A percentile compares a stretch with the other conserved stretches of the same genome.
phyloP scores from a whole-genome alignment of 2,113 vertebrate genomes.

The Trematomus loennbergii region DNA sequence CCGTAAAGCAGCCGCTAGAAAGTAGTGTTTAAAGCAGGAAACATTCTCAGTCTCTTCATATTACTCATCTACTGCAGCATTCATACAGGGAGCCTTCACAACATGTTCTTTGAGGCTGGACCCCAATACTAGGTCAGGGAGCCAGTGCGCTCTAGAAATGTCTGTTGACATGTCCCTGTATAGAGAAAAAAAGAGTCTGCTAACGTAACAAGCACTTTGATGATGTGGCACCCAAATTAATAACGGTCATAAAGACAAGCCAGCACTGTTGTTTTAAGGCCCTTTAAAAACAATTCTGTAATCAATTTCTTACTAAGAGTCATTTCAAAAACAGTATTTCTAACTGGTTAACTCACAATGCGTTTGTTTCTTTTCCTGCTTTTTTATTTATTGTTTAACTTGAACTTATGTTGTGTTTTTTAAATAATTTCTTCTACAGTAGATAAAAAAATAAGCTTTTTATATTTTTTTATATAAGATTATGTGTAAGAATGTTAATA shows the following conservation, averaged over 20 bases:
- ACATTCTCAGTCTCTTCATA: conserved; percentile 2
- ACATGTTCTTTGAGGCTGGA: conserved; percentile 10
- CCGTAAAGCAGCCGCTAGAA: conserved; percentile 36
- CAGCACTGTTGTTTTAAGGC: background rate
- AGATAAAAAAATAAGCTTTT: too few relatives aligned
- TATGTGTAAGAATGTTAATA: too few relatives aligned
- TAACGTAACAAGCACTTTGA: background rate
- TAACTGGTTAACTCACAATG: too few relatives aligned
- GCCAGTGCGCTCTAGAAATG: background rate
- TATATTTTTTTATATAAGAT: too few relatives aligned
- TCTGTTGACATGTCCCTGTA: background rate
- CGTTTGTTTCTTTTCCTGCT: background rate
- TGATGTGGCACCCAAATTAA: background rate
- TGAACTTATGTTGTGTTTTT: too few relatives aligned
- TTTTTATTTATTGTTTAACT: too few relatives aligned
- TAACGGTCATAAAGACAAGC: background rate
- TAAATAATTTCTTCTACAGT: too few relatives aligned
- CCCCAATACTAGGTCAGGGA: background rate
- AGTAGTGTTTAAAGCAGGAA: conserved; percentile 17
- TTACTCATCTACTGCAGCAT: background rate
- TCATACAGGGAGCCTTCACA: background rate
- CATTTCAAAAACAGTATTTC: too few relatives aligned
- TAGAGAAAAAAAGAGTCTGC: background rate
- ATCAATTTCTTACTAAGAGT: too few relatives aligned
- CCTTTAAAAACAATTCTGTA: too few relatives aligned